Evolutionary conservation across 1,140 invertebrate species (phyloP).

Genomic region (Brachionus sp.): DNA sequence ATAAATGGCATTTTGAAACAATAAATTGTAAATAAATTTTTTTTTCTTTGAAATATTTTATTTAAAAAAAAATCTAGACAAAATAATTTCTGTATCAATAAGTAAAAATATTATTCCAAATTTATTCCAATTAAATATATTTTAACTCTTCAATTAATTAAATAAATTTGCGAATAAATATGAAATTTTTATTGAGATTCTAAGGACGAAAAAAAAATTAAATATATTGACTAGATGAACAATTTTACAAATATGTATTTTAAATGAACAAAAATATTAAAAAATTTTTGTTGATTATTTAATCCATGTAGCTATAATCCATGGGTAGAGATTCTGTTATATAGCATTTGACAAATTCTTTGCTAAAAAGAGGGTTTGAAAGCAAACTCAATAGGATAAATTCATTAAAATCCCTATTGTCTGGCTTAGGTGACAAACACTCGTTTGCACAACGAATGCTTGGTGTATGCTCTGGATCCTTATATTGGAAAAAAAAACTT

Average conservation of each 20-base stretch:
- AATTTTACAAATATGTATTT: not conserved
- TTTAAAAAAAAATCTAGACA: too few relatives aligned
- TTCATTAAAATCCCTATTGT: conserved; percentile 18
- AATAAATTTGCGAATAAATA: too few relatives aligned
- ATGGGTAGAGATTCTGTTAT: not conserved
- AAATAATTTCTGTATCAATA: too few relatives aligned
- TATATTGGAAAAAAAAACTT: not conserved
- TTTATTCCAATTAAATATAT: too few relatives aligned
- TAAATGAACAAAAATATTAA: not conserved
- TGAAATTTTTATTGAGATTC: not conserved
- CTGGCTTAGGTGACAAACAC: not conserved
- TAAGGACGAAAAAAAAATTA: not conserved
- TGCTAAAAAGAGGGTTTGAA: not conserved
- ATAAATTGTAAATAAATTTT: too few relatives aligned
- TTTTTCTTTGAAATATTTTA: too few relatives aligned
- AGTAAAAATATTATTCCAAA: too few relatives aligned
- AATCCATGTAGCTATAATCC: conserved; percentile 24
- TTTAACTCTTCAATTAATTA: too few relatives aligned
- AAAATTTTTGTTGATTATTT: not conserved
- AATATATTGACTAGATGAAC: not conserved
- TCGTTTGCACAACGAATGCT: conserved; percentile 30
- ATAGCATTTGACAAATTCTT: conserved; percentile 37
- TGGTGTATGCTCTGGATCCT: conserved; percentile 4
- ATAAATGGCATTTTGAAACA: too few relatives aligned
- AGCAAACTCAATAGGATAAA: not conserved